Evolutionary conservation across 2,113 vertebrate species (phyloP).

Genomic region (Mormoops blainvillei): DNA sequence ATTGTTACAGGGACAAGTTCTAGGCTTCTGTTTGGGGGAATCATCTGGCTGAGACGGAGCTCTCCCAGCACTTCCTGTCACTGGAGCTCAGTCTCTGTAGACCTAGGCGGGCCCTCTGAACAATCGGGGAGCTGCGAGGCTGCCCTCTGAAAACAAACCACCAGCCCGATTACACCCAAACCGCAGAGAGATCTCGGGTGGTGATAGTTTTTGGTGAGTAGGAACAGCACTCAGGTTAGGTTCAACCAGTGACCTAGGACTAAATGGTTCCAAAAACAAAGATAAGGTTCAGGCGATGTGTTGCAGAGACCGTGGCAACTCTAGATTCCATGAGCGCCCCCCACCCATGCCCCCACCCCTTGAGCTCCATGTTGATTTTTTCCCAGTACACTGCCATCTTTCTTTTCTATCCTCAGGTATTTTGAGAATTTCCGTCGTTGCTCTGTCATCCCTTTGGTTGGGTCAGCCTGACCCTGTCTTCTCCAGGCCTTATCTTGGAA

Average conservation of each 20-base stretch:
- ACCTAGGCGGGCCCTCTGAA: neutral
- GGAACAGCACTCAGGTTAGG: neutral
- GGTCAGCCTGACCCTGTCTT: neutral
- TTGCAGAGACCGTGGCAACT: constrained; percentile 30
- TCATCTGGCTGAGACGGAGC: neutral
- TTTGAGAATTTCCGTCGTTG: neutral
- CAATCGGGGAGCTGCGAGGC: neutral
- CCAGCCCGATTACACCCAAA: neutral
- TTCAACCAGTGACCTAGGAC: constrained; percentile 48
- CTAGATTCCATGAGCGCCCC: neutral
- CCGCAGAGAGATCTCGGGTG: neutral
- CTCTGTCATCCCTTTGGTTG: neutral
- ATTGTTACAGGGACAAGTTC: neutral
- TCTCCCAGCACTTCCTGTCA: neutral
- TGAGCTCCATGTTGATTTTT: neutral
- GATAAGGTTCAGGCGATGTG: neutral
- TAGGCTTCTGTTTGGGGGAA: neutral
- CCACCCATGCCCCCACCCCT: neutral
- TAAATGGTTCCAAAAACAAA: constrained; percentile 14
- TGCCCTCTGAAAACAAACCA: neutral
- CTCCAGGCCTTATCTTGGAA: neutral
- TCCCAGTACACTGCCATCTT: neutral
- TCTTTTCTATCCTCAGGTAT: neutral
- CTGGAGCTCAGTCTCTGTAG: neutral
- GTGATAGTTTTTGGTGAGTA: constrained; percentile 42